These are phyloP conservation scores for Beris chalybata DNA, from an alignment of 2,888 invertebrate genomes.

Conservation along the genomic window DNA sequence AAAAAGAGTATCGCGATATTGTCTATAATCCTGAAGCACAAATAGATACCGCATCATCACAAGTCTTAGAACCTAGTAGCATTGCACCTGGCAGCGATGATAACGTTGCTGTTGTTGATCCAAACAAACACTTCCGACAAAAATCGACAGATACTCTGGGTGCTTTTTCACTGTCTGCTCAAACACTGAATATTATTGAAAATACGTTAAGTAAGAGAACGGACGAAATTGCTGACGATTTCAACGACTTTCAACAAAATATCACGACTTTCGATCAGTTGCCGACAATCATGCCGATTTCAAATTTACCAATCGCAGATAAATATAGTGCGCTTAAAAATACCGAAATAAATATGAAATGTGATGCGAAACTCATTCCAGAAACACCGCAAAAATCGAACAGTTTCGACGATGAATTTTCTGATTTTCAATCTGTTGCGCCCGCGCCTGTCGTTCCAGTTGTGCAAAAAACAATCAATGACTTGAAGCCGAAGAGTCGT, in stretches of 20 bases:
- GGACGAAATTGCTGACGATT: slow-evolving; percentile 28
- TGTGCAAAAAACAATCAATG: slow-evolving; percentile 33
- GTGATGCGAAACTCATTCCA: neutral
- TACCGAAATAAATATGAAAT: neutral
- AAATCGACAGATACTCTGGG: neutral
- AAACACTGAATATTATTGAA: slow-evolving; percentile 18
- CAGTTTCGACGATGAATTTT: slow-evolving; percentile 57
- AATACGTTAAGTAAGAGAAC: neutral
- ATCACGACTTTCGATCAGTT: neutral
- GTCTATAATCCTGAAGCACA: slow-evolving; percentile 51
- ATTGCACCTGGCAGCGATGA: neutral
- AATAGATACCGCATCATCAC: neutral
- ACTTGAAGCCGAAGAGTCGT: slow-evolving; percentile 39
- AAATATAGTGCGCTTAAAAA: neutral
- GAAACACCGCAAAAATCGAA: too few species aligned
- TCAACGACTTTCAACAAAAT: slow-evolving; percentile 35
- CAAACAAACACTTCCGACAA: slow-evolving; percentile 19
- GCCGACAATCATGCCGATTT: neutral
- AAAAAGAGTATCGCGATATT: slow-evolving; percentile 56
- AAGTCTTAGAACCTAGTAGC: neutral
- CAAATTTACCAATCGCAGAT: neutral
- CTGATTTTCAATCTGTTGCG: slow-evolving; percentile 56
- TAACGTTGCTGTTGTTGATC: slow-evolving; percentile 14
- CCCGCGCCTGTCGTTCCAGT: slow-evolving; percentile 41
- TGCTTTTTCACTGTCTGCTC: neutral